A percentile compares a stretch with the other conserved stretches of the same genome.
These are phyloP conservation scores for Anthonomus grandis DNA, from an alignment of 1,140 invertebrate genomes.

Conservation along the genomic window DNA sequence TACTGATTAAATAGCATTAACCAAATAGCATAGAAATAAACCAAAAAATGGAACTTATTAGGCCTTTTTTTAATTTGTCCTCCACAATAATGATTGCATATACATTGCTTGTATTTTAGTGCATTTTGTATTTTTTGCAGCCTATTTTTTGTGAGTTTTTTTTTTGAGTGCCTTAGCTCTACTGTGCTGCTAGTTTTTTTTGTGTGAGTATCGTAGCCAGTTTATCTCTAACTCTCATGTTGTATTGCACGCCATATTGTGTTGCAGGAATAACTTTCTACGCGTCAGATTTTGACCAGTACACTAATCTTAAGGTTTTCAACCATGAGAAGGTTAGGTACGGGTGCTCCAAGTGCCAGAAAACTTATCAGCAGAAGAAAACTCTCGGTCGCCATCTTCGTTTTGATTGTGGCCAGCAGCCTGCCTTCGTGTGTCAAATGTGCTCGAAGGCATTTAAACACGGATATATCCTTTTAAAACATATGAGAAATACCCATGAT, in stretches of 20 bases:
- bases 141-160: background rate
- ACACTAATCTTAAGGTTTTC: conserved; percentile 36
- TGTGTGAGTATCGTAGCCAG: conserved; percentile 8
- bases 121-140: background rate
- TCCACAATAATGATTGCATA: no score
- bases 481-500: conserved; percentile 46
- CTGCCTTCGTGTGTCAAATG: conserved; percentile 60
- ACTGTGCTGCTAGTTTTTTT: conserved; percentile 4
- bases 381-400: conserved; percentile 50
- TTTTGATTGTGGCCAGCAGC: conserved; percentile 61
- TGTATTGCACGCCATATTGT: conserved; percentile 16
- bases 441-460: conserved; percentile 53
- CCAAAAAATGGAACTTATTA: no score
- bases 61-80: no score
- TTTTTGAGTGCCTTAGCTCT: conserved; percentile 7
- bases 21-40: no score
- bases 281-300: conserved; percentile 38
- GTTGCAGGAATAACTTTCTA: conserved; percentile 29
- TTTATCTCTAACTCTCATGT: background rate
- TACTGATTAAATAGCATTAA: no score
- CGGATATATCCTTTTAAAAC: conserved; percentile 52
- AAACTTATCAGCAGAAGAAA: conserved; percentile 58
- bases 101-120: no score
- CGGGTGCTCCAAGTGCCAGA: conserved; percentile 59
- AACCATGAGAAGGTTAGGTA: conserved; percentile 44